Evolutionary conservation across 2,888 invertebrate genomes (phyloP).

Genomic region (Ectobius pallidus): DNA sequence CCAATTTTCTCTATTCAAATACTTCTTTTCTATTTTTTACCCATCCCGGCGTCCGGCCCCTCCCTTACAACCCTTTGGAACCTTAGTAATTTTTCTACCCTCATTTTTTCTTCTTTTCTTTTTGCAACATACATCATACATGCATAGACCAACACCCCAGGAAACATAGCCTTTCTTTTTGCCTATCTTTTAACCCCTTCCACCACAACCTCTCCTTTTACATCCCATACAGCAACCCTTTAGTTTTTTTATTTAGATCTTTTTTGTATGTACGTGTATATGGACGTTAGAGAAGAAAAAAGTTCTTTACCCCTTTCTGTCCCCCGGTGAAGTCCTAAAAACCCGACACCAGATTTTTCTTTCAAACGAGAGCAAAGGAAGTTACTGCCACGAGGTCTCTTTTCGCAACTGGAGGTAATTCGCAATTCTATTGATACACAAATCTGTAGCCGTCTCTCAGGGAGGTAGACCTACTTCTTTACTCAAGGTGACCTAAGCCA

Average conservation of each 20-base stretch:
- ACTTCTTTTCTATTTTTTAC: conserved; percentile 20
- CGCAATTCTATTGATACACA: neutral
- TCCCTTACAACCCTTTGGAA: conserved; percentile 21
- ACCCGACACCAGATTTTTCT: conserved; percentile 29
- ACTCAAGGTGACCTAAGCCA: no score
- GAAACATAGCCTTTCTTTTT: conserved; percentile 28
- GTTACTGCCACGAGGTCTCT: conserved; percentile 19
- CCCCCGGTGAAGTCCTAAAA: conserved; percentile 30
- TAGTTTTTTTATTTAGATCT: conserved; percentile 15
- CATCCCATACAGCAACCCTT: conserved; percentile 23
- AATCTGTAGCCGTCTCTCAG: conserved; percentile 1
- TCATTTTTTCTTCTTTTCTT: conserved; percentile 25
- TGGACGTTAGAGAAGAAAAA: conserved; percentile 26
- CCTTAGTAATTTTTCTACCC: conserved; percentile 24
- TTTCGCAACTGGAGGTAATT: neutral
- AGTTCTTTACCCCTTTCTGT: conserved; percentile 28
- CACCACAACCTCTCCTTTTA: conserved; percentile 14
- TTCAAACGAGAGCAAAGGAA: conserved; percentile 10
- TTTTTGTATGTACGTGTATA: conserved; percentile 19
- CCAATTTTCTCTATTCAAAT: conserved; percentile 31
- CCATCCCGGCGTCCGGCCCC: conserved; percentile 21
- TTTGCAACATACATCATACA: conserved; percentile 31
- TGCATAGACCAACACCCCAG: conserved; percentile 30
- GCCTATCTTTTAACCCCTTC: conserved; percentile 29
- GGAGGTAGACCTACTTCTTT: no score